Evolutionary conservation across 2,113 vertebrate genomes (phyloP).

Genomic region (cattle (Bos taurus)): DNA sequence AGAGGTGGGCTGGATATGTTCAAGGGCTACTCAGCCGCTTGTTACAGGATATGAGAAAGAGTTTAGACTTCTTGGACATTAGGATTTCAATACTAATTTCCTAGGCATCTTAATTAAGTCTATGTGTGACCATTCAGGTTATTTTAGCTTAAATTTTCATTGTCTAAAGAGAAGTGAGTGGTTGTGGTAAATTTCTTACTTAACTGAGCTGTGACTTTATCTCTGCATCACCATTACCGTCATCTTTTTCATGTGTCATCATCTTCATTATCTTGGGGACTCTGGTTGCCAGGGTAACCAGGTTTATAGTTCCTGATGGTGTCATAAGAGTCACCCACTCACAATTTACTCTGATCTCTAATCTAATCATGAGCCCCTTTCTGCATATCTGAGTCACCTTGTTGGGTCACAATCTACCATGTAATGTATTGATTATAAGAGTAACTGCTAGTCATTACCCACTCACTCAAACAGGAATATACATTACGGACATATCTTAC

Average conservation of each 20-base stretch:
- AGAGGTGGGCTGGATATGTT: background rate
- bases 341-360: constrained; percentile 2
- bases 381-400: background rate
- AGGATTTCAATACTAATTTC: background rate
- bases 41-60: background rate
- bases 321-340: constrained; percentile 33
- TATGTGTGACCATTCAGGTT: background rate
- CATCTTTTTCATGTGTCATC: constrained; percentile 44
- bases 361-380: background rate
- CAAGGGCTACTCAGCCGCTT: background rate
- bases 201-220: background rate
- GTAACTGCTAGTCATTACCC: background rate
- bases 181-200: background rate
- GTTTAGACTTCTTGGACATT: background rate
- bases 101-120: background rate
- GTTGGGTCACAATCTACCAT: background rate
- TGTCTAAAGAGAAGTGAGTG: background rate
- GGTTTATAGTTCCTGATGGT: constrained; percentile 22
- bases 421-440: background rate
- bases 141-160: background rate
- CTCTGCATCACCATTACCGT: background rate
- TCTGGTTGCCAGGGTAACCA: constrained; percentile 9
- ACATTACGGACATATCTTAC: background rate
- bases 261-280: constrained; percentile 23
- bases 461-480: background rate